These are phyloP conservation scores for Aselliscus stoliczkanus DNA, from an alignment of 2,797 vertebrate species.

Conservation along the genomic window DNA sequence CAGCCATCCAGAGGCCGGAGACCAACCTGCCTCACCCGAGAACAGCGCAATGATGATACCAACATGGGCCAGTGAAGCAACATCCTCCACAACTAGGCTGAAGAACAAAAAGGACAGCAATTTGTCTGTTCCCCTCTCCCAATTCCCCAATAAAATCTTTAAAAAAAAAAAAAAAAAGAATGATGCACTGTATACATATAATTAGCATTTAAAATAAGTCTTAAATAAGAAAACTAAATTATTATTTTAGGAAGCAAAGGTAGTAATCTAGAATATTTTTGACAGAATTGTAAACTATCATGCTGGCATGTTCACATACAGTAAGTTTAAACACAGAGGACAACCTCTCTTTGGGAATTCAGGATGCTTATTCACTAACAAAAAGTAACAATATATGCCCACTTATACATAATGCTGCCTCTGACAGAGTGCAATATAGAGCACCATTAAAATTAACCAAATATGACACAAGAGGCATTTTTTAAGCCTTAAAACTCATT, in stretches of 20 bases:
- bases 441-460: neutral
- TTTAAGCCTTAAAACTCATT: constrained; percentile 28
- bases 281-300: neutral
- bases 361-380: neutral
- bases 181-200: neutral
- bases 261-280: neutral
- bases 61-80: no score
- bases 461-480: neutral
- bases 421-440: neutral
- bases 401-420: neutral
- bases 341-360: neutral
- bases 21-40: no score
- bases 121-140: no score
- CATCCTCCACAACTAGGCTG: no score
- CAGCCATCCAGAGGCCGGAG: no score
- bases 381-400: neutral
- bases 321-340: neutral
- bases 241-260: constrained; percentile 47
- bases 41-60: no score
- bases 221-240: neutral
- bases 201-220: constrained; percentile 31
- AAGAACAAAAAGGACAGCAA: no score
- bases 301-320: neutral
- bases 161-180: no score
- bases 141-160: no score